Conservation (phyloP, 2,888 invertebrate genomes). For the Drosophila falleni region DNA sequence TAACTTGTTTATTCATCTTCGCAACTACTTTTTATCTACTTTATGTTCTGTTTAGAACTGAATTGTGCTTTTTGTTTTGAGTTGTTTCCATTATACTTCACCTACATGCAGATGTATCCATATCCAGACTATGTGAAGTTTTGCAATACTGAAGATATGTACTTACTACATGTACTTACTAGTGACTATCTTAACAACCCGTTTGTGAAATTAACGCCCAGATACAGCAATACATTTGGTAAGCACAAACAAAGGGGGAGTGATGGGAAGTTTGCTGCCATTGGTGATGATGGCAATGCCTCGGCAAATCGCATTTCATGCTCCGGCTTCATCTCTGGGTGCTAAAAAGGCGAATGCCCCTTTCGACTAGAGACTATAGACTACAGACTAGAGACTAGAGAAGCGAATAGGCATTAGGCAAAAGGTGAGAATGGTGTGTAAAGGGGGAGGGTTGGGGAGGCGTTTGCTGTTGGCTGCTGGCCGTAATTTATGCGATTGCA, state of each 20-base stretch:
- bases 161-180: slow-evolving; percentile 5
- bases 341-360: slow-evolving; percentile 81
- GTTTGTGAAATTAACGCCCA: slow-evolving; percentile 61
- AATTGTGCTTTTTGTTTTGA: slow-evolving; percentile 14
- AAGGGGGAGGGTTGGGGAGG: background rate
- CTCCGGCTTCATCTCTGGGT: slow-evolving; percentile 64
- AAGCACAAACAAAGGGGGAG: background rate
- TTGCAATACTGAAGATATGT: slow-evolving; percentile 14
- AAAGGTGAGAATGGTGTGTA: slow-evolving; percentile 29
- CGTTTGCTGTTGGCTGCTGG: slow-evolving; percentile 42
- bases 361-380: slow-evolving; percentile 7
- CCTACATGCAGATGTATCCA: slow-evolving; percentile 31
- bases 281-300: slow-evolving; percentile 61
- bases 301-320: slow-evolving; percentile 74
- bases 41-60: background rate
- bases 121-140: slow-evolving; percentile 3
- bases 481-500: slow-evolving; percentile 80
- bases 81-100: slow-evolving; percentile 55
- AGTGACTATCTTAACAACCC: slow-evolving; percentile 42
- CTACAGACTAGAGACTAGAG: slow-evolving; percentile 23
- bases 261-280: slow-evolving; percentile 5
- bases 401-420: slow-evolving; percentile 43
- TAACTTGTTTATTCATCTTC: background rate
- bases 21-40: background rate
- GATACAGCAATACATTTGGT: too few species aligned